These are phyloP conservation scores for Lampropteryx suffumata DNA, from an alignment of 2,888 invertebrate genomes.

Conservation along the genomic window DNA sequence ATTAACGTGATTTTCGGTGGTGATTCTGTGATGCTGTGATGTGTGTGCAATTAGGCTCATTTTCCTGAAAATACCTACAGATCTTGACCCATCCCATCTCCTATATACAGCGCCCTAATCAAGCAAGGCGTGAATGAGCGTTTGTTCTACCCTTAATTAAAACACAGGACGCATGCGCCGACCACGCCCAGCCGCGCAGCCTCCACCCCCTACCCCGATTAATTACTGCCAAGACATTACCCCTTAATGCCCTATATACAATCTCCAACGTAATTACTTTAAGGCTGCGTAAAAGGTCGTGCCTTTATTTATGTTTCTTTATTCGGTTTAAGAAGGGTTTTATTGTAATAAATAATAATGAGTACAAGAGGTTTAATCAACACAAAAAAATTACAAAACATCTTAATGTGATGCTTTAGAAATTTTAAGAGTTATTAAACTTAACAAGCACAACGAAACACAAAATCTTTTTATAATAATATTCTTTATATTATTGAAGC, in stretches of 20 bases:
- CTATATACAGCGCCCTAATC: conserved; percentile 58
- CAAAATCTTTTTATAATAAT: too few relatives aligned
- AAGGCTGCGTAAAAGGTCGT: conserved; percentile 16
- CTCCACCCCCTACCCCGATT: conserved; percentile 62
- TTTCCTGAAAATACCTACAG: conserved; percentile 31
- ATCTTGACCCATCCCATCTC: conserved; percentile 28
- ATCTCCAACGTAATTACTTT: conserved; percentile 41
- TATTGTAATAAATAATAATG: conserved; percentile 14
- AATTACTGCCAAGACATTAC: conserved; percentile 80
- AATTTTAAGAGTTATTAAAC: background rate
- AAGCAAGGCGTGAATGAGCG: conserved; percentile 76
- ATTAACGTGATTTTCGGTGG: too few relatives aligned
- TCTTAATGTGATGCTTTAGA: background rate
- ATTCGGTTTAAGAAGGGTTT: conserved; percentile 5
- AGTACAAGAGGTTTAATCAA: conserved; percentile 5
- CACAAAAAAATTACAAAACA: background rate
- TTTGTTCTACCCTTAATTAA: conserved; percentile 74
- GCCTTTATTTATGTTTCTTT: conserved; percentile 21
- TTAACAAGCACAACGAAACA: too few relatives aligned
- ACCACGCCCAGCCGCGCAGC: conserved; percentile 78
- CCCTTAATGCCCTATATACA: conserved; percentile 72
- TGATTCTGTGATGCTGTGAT: too few relatives aligned
- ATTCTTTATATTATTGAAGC: too few relatives aligned
- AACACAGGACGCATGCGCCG: conserved; percentile 70
- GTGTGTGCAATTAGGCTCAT: conserved; percentile 32